These are phyloP conservation scores for Physella acuta DNA, from an alignment of 1,140 invertebrate genomes.

Conservation along the genomic window DNA sequence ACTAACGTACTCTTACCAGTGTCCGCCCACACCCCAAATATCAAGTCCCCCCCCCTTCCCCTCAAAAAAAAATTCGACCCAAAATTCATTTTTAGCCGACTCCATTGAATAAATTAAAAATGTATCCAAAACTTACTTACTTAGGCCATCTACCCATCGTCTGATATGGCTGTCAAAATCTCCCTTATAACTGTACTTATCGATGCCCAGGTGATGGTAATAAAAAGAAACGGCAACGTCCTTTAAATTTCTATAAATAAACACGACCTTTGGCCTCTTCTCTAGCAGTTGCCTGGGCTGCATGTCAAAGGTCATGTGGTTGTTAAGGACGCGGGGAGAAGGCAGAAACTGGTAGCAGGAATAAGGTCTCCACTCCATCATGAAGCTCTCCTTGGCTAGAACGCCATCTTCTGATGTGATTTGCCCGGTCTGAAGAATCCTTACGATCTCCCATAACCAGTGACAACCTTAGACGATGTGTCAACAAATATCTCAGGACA, in stretches of 20 bases:
- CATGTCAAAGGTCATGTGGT: constrained; percentile 27
- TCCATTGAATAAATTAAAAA: too few species aligned
- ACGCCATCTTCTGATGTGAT: not conserved
- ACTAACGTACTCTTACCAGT: too few species aligned
- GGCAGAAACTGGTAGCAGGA: not conserved
- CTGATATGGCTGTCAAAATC: not conserved
- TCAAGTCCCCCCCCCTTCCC: too few species aligned
- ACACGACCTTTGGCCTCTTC: constrained; percentile 29
- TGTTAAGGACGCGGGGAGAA: constrained; percentile 33
- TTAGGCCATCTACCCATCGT: not conserved
- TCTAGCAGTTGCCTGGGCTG: constrained; percentile 28
- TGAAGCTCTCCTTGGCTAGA: constrained; percentile 1
- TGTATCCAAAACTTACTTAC: too few species aligned
- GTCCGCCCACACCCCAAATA: too few species aligned
- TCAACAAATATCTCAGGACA: too few species aligned
- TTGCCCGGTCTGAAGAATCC: not conserved
- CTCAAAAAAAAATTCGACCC: too few species aligned
- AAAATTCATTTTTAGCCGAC: too few species aligned
- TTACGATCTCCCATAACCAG: constrained; percentile 8
- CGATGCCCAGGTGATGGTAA: not conserved
- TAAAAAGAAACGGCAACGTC: constrained; percentile 32
- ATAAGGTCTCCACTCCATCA: constrained; percentile 1
- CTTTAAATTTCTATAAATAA: constrained; percentile 34
- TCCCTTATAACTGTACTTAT: constrained; percentile 1
- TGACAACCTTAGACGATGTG: too few species aligned